A percentile compares a stretch with the other conserved stretches of the same genome.
Evolutionary conservation across 2,888 invertebrate genomes (phyloP).

Genomic region (Conus canariensis): DNA sequence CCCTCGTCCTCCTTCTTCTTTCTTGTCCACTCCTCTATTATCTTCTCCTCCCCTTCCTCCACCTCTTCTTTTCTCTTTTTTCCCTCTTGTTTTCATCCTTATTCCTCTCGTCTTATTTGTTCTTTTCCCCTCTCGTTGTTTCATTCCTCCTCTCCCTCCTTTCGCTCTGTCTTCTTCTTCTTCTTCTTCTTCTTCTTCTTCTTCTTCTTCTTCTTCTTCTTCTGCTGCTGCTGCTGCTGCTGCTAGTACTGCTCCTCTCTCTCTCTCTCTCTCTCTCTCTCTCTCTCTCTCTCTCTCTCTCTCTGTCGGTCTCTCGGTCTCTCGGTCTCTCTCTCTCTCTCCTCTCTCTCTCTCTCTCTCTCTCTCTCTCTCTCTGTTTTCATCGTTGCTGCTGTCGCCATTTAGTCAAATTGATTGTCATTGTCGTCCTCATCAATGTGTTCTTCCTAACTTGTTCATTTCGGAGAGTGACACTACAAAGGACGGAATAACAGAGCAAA

Average conservation of each 20-base stretch:
- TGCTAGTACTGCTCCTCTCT: background rate
- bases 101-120: no score
- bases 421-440: background rate
- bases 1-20: no score
- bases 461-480: no score
- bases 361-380: background rate
- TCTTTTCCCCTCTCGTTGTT: background rate
- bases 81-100: no score
- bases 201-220: background rate
- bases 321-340: background rate
- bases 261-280: background rate
- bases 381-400: no score
- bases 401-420: no score
- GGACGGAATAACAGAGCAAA: no score
- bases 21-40: no score
- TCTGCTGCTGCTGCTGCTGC: background rate
- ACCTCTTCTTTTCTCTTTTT: no score
- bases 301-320: background rate
- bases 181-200: background rate
- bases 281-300: background rate
- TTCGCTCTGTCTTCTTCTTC: background rate
- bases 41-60: no score
- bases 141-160: background rate
- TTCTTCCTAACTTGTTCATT: background rate
- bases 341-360: background rate